Evolutionary conservation across 2,113 vertebrate genomes (phyloP).

Genomic region (Thymallus thymallus): DNA sequence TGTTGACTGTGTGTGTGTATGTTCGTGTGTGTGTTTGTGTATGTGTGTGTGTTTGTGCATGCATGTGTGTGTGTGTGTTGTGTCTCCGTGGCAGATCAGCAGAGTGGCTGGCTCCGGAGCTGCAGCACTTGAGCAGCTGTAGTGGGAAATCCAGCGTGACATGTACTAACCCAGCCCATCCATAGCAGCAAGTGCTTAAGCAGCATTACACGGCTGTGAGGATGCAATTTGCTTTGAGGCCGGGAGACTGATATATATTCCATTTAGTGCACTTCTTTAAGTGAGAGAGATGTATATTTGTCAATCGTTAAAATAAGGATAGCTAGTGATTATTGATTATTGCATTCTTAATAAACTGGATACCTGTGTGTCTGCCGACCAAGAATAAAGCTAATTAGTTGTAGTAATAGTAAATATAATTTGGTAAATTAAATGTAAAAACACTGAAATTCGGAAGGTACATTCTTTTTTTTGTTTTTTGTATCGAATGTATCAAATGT

Average conservation of each 20-base stretch:
- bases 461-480: too few relatives aligned
- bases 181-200: slow-evolving; percentile 6
- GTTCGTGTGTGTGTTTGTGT: neutral
- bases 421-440: neutral
- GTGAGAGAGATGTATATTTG: slow-evolving; percentile 17
- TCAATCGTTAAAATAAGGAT: slow-evolving; percentile 7
- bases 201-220: slow-evolving; percentile 22
- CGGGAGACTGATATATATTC: slow-evolving; percentile 22
- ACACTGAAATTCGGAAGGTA: neutral
- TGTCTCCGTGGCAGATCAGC: too few relatives aligned
- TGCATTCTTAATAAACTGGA: slow-evolving; percentile 5
- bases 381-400: neutral
- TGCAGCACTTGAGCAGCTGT: slow-evolving; percentile 7
- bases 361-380: slow-evolving; percentile 1
- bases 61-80: neutral
- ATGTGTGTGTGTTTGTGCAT: neutral
- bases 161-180: slow-evolving; percentile 16
- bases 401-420: neutral
- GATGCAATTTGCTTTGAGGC: slow-evolving; percentile 22
- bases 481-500: too few relatives aligned
- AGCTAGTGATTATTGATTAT: slow-evolving; percentile 10
- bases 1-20: neutral
- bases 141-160: slow-evolving; percentile 34
- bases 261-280: slow-evolving; percentile 7
- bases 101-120: neutral